Percentiles rank a stretch among this genome's conserved stretches.
Conservation (phyloP, 2,888 invertebrate genomes). For the Mellilla xanthometata region DNA sequence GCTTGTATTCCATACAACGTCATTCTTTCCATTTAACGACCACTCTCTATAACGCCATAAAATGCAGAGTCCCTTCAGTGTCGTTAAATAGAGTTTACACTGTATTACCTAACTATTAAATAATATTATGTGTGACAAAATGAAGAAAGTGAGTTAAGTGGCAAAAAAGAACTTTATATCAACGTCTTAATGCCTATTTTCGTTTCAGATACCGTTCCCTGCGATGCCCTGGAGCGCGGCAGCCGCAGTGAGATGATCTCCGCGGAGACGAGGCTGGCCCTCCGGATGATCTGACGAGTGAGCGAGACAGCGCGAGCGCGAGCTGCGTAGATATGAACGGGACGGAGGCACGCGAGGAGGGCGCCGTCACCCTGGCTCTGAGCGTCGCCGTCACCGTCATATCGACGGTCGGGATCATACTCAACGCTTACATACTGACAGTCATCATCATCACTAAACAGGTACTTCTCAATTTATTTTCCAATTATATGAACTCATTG, state of each 20-base stretch:
- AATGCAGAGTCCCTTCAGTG: too few species aligned
- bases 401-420: constrained; percentile 86
- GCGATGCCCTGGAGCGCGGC: constrained; percentile 74
- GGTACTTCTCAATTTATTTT: too few species aligned
- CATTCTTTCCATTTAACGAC: too few species aligned
- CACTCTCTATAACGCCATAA: too few species aligned
- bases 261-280: constrained; percentile 33
- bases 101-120: too few species aligned
- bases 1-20: too few species aligned
- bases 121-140: too few species aligned
- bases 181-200: neutral
- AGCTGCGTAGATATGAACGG: constrained; percentile 70
- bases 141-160: too few species aligned
- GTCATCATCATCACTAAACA: constrained; percentile 88
- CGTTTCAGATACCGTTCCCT: constrained; percentile 14
- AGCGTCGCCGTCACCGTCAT: constrained; percentile 86
- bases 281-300: constrained; percentile 49
- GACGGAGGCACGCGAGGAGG: constrained; percentile 73
- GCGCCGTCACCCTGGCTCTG: constrained; percentile 85
- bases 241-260: constrained; percentile 70
- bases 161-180: neutral
- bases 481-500: too few species aligned
- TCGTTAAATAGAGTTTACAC: too few species aligned
- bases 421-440: constrained; percentile 89
- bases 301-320: constrained; percentile 47